Evolutionary conservation across 2,797 vertebrate species (phyloP), one percentile per base, ranked within the genome.

Genomic region (Sebastes oblongus): DNA sequence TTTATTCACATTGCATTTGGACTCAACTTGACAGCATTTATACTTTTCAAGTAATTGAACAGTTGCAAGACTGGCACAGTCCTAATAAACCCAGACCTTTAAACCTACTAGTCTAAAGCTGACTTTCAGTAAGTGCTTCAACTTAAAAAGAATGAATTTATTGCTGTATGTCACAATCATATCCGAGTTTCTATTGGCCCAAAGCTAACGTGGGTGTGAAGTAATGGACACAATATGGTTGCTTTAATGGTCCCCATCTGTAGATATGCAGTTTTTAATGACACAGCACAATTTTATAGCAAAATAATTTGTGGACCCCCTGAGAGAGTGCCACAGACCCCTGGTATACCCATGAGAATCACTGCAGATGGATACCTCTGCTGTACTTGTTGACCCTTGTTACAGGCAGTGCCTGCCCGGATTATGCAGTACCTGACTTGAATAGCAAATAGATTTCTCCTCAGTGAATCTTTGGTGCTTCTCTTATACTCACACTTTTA

Each of bases 321-420:
- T 46, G 42, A 46, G 42, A 18, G 42, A 46, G 42, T 46, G 42
- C 42, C 16, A 46, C 14, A 0, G 42, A 46, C 14, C 42, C 42
- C 6, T 46, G 14, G 42, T 39, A 39, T 14, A 39, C 36, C 36
- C 36, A 39, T 46, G 42, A 46, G 42, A 46, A 46, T 46, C 42
- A 2, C 42, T 24, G 72, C 58, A 30, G 72, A 69, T 32, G 54
- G 66, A 27, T n/a, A 70, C 64, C 64, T 66, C 75, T 72, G 62
- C 66, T 85, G 79, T 36, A 39, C 61, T 67, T 59, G 66, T 9
- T 75, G 59, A 81, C 66, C 58, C 50, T 65, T 66, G 66, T 79
- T 56, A 36, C 46, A 67, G 64, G 30, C 69, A 27, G 16, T 54
- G 39, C 32, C 25, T 67, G 36, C 24, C 18, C 6, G 1, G 30